Percentiles rank a stretch among this genome's conserved stretches.
Evolutionary conservation across 2,113 vertebrate species (phyloP).

Genomic region (Heloderma charlesbogerti): DNA sequence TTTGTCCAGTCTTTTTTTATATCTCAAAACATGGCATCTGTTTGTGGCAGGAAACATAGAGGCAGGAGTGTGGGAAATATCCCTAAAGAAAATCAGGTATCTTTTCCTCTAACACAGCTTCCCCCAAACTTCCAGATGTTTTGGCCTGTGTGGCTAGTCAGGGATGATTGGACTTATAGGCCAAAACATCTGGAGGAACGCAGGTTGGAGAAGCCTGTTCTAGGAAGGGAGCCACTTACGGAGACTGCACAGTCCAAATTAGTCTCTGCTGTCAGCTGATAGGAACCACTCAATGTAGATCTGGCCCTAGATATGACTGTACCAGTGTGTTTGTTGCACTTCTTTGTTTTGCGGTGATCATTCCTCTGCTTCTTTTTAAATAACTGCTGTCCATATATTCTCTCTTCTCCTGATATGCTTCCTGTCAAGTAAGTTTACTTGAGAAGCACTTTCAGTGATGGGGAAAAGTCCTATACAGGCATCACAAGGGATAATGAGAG

Average conservation of each 20-base stretch:
- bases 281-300: not conserved
- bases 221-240: not conserved
- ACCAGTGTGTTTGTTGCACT: not conserved
- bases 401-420: not conserved
- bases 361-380: not conserved
- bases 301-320: not conserved
- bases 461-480: not conserved
- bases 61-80: not conserved
- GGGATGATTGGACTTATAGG: not conserved
- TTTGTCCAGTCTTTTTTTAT: not conserved
- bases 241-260: not conserved
- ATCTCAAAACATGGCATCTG: not conserved
- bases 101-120: not conserved
- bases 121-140: not conserved
- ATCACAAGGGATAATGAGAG: slow-evolving; percentile 1
- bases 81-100: not conserved
- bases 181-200: not conserved
- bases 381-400: not conserved
- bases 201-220: not conserved
- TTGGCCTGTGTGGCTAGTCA: not conserved
- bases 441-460: not conserved
- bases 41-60: not conserved
- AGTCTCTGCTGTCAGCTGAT: not conserved
- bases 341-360: not conserved
- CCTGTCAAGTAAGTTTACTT: not conserved